These are phyloP conservation scores for Arvicanthis niloticus DNA, from an alignment of 2,113 vertebrate species.

Conservation along the genomic window DNA sequence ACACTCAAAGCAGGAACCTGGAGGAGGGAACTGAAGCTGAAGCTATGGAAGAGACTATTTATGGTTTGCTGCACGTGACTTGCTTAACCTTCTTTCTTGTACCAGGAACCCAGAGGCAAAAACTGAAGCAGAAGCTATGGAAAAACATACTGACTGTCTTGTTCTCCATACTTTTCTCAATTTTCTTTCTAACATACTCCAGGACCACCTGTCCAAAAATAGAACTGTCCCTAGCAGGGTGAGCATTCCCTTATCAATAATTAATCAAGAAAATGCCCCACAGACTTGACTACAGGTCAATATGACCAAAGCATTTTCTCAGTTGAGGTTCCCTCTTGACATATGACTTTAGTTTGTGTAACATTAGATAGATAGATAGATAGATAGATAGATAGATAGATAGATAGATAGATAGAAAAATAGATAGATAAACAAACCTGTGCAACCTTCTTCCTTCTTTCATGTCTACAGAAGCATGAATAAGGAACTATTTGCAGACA, in stretches of 20 bases:
- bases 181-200: not conserved
- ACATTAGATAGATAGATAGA: too few species aligned
- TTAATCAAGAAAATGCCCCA: not conserved
- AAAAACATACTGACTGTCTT: not conserved
- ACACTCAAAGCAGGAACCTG: not conserved
- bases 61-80: not conserved
- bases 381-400: too few species aligned
- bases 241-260: not conserved
- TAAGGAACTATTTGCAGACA: not conserved
- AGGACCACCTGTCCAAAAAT: not conserved
- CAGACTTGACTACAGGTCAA: not conserved
- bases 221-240: not conserved
- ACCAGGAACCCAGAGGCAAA: not conserved
- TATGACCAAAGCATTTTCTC: not conserved
- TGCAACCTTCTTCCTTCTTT: not conserved
- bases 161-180: not conserved
- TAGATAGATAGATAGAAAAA: too few species aligned
- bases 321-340: not conserved
- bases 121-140: not conserved
- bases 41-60: not conserved
- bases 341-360: not conserved
- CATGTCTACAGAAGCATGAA: not conserved
- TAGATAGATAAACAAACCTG: not conserved
- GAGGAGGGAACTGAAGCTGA: not conserved
- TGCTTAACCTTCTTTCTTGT: not conserved